A percentile compares a stretch with the other conserved stretches of the same genome.
These are phyloP conservation scores for Rousettus madagascariensis DNA, from an alignment of 2,797 vertebrate species.

Conservation along the genomic window DNA sequence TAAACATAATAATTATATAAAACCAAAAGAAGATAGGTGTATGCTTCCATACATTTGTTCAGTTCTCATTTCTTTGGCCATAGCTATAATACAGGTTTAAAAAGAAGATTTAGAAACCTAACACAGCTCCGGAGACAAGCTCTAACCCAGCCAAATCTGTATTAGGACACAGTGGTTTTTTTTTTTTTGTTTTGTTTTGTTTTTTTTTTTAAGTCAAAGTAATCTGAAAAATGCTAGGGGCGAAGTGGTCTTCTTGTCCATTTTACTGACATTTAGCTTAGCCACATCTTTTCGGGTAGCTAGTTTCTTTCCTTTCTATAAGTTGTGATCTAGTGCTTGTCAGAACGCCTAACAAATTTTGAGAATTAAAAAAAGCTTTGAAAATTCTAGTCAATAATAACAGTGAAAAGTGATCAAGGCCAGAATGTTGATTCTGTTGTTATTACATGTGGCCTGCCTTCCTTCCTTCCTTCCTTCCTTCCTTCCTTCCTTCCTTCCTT, in stretches of 20 bases:
- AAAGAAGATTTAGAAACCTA: not conserved
- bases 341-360: not conserved
- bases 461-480: not conserved
- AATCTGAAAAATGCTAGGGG: not conserved
- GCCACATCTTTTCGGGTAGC: not conserved
- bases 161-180: not conserved
- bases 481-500: not conserved
- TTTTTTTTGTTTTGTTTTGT: not conserved
- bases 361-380: slow-evolving; percentile 60
- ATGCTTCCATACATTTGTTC: not conserved
- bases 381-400: slow-evolving; percentile 39
- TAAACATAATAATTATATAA: not conserved
- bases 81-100: not conserved
- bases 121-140: not conserved
- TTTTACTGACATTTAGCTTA: slow-evolving; percentile 15
- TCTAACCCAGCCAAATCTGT: not conserved
- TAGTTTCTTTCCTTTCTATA: slow-evolving; percentile 23
- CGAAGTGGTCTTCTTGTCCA: not conserved
- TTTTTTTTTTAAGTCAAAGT: not conserved
- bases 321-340: not conserved
- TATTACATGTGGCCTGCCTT: not conserved
- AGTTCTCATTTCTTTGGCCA: not conserved
- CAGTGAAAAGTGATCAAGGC: not conserved
- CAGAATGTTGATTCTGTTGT: not conserved
- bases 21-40: not conserved